Conservation (phyloP, 2,888 invertebrate species). For the Dolomedes plantarius region DNA sequence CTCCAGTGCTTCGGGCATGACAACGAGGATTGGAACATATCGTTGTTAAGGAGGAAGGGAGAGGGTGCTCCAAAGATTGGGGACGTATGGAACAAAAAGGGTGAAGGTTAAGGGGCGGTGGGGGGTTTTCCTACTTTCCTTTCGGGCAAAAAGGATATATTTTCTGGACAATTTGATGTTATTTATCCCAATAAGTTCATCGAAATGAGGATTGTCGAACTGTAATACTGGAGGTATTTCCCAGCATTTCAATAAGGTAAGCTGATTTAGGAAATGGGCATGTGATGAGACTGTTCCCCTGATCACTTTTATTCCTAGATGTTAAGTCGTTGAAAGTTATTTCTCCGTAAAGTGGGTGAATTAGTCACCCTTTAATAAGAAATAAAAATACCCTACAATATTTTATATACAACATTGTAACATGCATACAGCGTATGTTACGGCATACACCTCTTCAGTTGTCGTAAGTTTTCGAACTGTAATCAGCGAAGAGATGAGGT, state of each 20-base stretch:
- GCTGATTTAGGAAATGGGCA: background rate
- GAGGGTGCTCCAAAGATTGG: no score
- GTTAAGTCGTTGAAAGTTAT: no score
- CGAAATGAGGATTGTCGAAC: background rate
- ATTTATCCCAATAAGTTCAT: background rate
- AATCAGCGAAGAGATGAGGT: no score
- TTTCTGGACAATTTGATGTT: conserved; percentile 3
- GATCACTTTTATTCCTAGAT: no score
- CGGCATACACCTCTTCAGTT: no score
- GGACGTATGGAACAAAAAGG: background rate
- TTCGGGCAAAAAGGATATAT: background rate
- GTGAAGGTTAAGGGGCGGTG: background rate
- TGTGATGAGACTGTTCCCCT: no score
- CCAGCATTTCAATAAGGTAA: background rate
- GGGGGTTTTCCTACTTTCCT: background rate
- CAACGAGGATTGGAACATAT: background rate
- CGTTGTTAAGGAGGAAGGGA: background rate
- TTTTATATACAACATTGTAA: no score
- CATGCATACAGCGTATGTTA: no score
- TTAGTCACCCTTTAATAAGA: no score
- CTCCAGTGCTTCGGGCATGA: background rate
- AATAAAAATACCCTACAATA: no score
- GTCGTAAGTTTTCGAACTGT: no score
- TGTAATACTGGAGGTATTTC: background rate
- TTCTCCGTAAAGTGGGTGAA: no score